These are phyloP conservation scores for Hyperoplus immaculatus DNA, from an alignment of 2,797 vertebrate species.

Conservation along the genomic window DNA sequence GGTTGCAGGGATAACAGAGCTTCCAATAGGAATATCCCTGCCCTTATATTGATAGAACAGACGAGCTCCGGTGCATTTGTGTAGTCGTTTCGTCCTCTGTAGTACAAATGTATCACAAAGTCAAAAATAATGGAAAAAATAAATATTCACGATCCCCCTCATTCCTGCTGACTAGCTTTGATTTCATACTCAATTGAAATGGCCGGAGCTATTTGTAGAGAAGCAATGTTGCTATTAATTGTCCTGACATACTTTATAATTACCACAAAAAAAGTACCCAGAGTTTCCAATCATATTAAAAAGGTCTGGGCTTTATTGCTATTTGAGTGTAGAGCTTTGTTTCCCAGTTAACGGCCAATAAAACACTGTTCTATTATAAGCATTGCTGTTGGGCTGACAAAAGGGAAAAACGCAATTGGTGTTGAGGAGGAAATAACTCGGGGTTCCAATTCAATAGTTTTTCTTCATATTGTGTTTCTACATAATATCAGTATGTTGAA, in stretches of 20 bases:
- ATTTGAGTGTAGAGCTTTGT: conserved; percentile 74
- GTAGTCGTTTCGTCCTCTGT: not conserved
- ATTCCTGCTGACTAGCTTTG: conserved; percentile 71
- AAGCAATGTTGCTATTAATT: conserved; percentile 71
- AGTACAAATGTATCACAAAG: conserved; percentile 18
- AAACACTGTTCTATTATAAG: conserved; percentile 72
- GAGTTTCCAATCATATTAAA: conserved; percentile 79
- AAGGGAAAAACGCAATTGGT: conserved; percentile 44
- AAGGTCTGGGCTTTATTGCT: conserved; percentile 74
- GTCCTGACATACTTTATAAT: conserved; percentile 80
- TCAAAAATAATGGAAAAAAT: conserved; percentile 44
- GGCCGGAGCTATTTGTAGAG: conserved; percentile 66
- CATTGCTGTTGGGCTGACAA: conserved; percentile 65
- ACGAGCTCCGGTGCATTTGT: not conserved
- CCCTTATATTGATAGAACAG: not conserved
- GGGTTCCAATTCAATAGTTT: conserved; percentile 37
- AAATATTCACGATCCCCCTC: conserved; percentile 35
- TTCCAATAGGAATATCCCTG: no score
- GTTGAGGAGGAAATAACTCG: conserved; percentile 48
- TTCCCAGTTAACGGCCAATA: conserved; percentile 74
- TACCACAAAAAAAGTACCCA: conserved; percentile 76
- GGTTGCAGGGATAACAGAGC: no score
- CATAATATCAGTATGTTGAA: conserved; percentile 9
- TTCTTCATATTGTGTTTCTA: conserved; percentile 26
- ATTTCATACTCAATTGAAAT: conserved; percentile 77